phyloP scores from a whole-genome alignment of 2,888 invertebrate genomes.

The Rhamnusium bicolor region DNA sequence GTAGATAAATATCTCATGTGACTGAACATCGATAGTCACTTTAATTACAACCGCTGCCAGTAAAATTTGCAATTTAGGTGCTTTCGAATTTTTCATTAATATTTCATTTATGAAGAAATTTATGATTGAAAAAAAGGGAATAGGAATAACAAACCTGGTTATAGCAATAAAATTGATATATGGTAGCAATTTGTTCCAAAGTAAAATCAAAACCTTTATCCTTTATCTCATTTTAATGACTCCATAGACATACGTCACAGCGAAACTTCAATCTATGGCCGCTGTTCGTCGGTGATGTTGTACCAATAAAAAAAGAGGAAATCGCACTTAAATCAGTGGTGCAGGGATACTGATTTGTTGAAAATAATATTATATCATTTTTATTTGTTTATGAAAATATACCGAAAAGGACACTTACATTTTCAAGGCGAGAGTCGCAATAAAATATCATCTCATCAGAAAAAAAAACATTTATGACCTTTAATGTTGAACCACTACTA shows the following conservation, averaged over 20 bases:
- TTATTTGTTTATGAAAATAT: too few relatives aligned
- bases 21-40: neutral
- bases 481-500: too few relatives aligned
- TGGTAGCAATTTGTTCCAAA: constrained; percentile 49
- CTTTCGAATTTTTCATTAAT: constrained; percentile 31
- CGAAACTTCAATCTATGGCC: neutral
- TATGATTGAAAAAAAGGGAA: constrained; percentile 45
- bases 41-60: neutral
- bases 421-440: too few relatives aligned
- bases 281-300: neutral
- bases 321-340: neutral
- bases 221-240: constrained; percentile 57
- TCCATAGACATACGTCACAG: constrained; percentile 50
- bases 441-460: too few relatives aligned
- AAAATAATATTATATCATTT: neutral
- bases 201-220: constrained; percentile 50
- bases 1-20: neutral
- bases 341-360: neutral
- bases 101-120: constrained; percentile 38
- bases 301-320: neutral
- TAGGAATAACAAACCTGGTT: constrained; percentile 36
- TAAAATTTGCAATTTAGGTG: constrained; percentile 21
- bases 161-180: constrained; percentile 53
- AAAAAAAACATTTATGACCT: too few relatives aligned
- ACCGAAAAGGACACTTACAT: too few relatives aligned